A percentile compares a stretch with the other conserved stretches of the same genome.
Conservation (phyloP, 2,888 invertebrate genomes). For the Agrilus mali region DNA sequence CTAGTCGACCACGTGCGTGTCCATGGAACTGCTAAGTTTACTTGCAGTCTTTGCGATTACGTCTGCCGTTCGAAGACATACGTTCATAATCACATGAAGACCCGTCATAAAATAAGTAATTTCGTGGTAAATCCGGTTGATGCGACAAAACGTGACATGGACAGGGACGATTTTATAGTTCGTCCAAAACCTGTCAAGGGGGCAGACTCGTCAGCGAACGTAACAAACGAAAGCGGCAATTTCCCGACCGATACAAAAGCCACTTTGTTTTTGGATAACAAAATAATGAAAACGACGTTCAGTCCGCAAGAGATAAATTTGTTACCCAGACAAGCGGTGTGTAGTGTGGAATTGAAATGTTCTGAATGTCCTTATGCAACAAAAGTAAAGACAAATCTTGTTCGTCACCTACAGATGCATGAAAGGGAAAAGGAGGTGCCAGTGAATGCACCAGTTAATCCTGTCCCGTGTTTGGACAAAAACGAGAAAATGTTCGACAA, state of each 20-base stretch:
- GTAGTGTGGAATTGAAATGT: conserved; percentile 48
- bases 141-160: conserved; percentile 33
- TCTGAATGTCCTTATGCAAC: conserved; percentile 54
- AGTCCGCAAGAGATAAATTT: conserved; percentile 49
- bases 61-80: conserved; percentile 23
- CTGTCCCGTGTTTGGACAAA: conserved; percentile 65
- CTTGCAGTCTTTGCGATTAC: conserved; percentile 45
- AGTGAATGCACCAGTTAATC: conserved; percentile 62
- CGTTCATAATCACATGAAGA: conserved; percentile 37
- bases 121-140: conserved; percentile 35
- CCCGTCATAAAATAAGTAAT: conserved; percentile 36
- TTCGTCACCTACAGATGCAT: conserved; percentile 57
- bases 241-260: too few relatives aligned
- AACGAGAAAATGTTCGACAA: conserved; percentile 74
- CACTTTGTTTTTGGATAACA: neutral
- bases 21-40: conserved; percentile 45
- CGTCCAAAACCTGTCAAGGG: conserved; percentile 24
- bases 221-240: neutral
- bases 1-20: conserved; percentile 45
- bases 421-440: conserved; percentile 48
- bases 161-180: conserved; percentile 37
- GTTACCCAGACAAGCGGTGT: conserved; percentile 53
- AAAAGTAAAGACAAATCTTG: conserved; percentile 57
- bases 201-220: neutral
- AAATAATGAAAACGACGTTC: conserved; percentile 24